Conservation (phyloP, 2,888 invertebrate genomes). For the Pogonocherus hispidulus region DNA sequence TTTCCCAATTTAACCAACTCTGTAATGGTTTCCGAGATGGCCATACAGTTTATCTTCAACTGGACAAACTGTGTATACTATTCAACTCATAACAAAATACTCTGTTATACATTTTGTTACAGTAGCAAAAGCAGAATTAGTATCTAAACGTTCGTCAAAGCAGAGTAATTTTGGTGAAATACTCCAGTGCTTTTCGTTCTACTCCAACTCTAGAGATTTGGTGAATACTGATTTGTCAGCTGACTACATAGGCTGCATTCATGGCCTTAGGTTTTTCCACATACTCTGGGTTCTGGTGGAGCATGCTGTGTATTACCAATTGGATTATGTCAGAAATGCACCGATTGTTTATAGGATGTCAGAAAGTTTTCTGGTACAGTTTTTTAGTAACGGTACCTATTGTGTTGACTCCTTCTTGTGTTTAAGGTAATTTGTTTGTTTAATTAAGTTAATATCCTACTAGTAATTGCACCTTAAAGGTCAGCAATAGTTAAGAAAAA, state of each 20-base stretch:
- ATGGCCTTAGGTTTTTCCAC: conserved; percentile 71
- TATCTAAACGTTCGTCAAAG: conserved; percentile 35
- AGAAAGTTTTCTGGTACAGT: conserved; percentile 64
- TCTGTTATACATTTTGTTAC: no score
- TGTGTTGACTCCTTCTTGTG: conserved; percentile 71
- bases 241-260: conserved; percentile 67
- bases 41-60: no score
- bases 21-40: no score
- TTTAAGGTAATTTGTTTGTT: conserved; percentile 66
- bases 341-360: conserved; percentile 62
- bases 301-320: conserved; percentile 69
- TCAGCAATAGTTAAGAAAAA: no score
- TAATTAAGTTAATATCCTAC: no score
- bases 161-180: conserved; percentile 54
- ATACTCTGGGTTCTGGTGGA: conserved; percentile 74
- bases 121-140: conserved; percentile 46
- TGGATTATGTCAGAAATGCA: conserved; percentile 66
- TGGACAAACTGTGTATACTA: no score
- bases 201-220: conserved; percentile 68
- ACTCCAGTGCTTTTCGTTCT: conserved; percentile 70
- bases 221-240: conserved; percentile 63
- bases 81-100: no score
- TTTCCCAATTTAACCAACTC: no score
- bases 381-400: conserved; percentile 68
- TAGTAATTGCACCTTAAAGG: no score